Percentiles rank a stretch among this genome's conserved stretches.
phyloP scores from a whole-genome alignment of 2,888 invertebrate genomes.

The Aphidius colemani region DNA sequence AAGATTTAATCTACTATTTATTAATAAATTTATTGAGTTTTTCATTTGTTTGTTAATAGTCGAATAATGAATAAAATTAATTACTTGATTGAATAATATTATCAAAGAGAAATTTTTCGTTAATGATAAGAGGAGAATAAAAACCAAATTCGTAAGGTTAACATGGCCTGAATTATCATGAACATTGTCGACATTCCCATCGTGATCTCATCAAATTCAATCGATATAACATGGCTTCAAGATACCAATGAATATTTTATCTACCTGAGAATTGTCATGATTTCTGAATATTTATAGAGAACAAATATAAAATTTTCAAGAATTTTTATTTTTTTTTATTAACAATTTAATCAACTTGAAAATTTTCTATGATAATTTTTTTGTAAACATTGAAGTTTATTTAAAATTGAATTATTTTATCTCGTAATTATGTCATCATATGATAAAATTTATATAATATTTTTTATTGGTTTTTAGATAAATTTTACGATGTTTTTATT shows the following conservation, averaged over 20 bases:
- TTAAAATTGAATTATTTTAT: neutral
- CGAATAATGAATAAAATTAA: too few relatives aligned
- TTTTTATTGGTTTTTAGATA: too few relatives aligned
- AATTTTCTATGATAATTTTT: too few relatives aligned
- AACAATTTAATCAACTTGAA: too few relatives aligned
- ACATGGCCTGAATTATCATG: slow-evolving; percentile 10
- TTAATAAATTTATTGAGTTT: too few relatives aligned
- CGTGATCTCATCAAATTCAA: slow-evolving; percentile 15
- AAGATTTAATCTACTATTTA: too few relatives aligned
- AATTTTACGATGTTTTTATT: too few relatives aligned
- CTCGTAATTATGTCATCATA: neutral
- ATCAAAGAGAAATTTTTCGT: neutral
- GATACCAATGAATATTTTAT: slow-evolving; percentile 17
- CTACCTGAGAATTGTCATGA: slow-evolving; percentile 4
- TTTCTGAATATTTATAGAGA: slow-evolving; percentile 7
- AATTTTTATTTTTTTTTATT: neutral
- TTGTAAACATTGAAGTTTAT: slow-evolving; percentile 1
- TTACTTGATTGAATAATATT: too few relatives aligned
- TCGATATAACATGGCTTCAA: slow-evolving; percentile 6
- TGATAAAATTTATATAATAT: neutral
- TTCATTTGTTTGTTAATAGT: too few relatives aligned
- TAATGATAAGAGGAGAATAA: neutral
- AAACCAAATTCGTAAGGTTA: neutral
- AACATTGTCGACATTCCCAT: slow-evolving; percentile 5
- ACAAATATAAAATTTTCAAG: neutral